A percentile compares a stretch with the other conserved stretches of the same genome.
Evolutionary conservation across 2,797 vertebrate genomes (phyloP).

Genomic region (Astyanax mexicanus): DNA sequence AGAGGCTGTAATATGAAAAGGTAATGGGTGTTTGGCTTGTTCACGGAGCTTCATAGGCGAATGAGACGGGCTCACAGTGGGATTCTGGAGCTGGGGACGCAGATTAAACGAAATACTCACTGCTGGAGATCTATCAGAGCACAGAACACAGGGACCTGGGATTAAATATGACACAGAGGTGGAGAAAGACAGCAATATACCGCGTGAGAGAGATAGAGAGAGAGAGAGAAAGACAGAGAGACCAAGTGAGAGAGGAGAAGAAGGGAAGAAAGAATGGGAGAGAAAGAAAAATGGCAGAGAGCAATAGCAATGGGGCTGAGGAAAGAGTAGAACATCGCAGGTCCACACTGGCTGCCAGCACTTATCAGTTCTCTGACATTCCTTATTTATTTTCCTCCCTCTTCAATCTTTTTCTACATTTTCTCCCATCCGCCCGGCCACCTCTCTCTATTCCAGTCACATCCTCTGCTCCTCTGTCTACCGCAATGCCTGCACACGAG

Average conservation of each 20-base stretch:
- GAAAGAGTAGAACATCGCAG: constrained; percentile 17
- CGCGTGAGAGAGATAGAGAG: background rate
- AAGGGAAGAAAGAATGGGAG: background rate
- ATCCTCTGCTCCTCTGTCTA: background rate
- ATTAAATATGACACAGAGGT: background rate
- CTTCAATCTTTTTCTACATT: background rate
- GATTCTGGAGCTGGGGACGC: constrained; percentile 14
- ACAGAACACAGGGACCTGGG: background rate
- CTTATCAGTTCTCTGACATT: background rate
- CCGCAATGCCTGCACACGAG: background rate
- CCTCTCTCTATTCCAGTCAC: constrained; percentile 1
- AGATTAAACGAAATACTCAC: constrained; percentile 19
- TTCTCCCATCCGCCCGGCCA: background rate
- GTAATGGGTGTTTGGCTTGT: background rate
- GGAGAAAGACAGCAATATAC: background rate
- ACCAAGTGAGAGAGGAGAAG: background rate
- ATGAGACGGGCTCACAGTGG: constrained; percentile 2
- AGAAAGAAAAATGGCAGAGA: background rate
- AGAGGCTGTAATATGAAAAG: background rate
- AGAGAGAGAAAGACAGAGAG: constrained; percentile 2
- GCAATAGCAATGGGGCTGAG: background rate
- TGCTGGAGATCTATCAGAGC: constrained; percentile 19
- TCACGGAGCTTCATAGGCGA: background rate
- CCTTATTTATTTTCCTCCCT: background rate
- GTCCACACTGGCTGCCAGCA: background rate